phyloP scores from a whole-genome alignment of 2,797 vertebrate genomes.

The Lepilemur septentrionalis region DNA sequence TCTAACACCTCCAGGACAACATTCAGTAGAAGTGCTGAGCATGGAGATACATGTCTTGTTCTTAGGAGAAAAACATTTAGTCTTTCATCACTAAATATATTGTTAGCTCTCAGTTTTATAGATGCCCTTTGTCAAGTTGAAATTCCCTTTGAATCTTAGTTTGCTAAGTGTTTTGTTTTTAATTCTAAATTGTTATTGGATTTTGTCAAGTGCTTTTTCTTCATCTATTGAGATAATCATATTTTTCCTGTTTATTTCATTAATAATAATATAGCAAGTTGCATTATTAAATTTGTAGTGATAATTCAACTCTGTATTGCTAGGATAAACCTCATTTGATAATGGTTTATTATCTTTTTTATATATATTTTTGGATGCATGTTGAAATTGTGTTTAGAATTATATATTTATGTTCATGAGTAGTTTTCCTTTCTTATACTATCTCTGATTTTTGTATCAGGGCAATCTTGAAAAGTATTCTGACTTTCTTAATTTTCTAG shows the following conservation, averaged over 20 bases:
- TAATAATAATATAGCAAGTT: not conserved
- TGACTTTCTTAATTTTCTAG: not conserved
- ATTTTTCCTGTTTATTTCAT: not conserved
- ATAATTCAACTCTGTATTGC: not conserved
- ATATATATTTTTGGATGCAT: not conserved
- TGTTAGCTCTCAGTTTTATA: not conserved
- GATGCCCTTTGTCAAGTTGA: not conserved
- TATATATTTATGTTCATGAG: not conserved
- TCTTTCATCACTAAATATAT: not conserved
- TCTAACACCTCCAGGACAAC: not conserved
- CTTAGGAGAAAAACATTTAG: not conserved
- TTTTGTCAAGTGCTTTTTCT: not conserved
- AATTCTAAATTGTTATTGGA: not conserved
- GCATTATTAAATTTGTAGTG: not conserved
- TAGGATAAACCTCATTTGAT: not conserved
- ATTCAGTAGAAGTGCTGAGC: not conserved
- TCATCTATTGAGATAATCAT: not conserved
- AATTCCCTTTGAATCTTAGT: not conserved
- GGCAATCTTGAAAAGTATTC: not conserved
- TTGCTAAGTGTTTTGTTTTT: not conserved
- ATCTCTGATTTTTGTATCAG: not conserved
- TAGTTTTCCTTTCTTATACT: not conserved
- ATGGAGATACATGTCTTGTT: not conserved
- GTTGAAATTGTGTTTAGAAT: not conserved
- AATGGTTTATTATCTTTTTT: not conserved